These are phyloP conservation scores for Nebria ingens DNA, from an alignment of 1,140 invertebrate species.

Conservation along the genomic window DNA sequence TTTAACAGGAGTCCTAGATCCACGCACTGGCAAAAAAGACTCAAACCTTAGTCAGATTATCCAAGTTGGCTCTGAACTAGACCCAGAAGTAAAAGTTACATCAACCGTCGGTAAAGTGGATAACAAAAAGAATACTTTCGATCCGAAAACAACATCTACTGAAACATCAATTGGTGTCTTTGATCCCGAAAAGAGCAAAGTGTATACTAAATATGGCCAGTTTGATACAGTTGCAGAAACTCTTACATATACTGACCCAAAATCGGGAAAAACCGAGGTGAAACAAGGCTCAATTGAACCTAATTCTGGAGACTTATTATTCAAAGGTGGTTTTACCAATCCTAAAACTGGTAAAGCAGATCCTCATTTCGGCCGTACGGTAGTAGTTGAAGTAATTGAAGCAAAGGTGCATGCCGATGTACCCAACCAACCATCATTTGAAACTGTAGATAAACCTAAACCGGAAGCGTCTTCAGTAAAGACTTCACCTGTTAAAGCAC, in stretches of 20 bases:
- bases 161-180: slow-evolving; percentile 51
- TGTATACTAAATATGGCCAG: slow-evolving; percentile 57
- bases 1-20: slow-evolving; percentile 45
- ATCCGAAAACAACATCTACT: slow-evolving; percentile 48
- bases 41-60: slow-evolving; percentile 50
- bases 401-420: slow-evolving; percentile 42
- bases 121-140: slow-evolving; percentile 49
- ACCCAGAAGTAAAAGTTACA: slow-evolving; percentile 52
- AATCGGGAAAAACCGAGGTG: slow-evolving; percentile 49
- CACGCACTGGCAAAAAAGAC: slow-evolving; percentile 46
- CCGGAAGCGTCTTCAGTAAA: slow-evolving; percentile 38
- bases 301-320: slow-evolving; percentile 47
- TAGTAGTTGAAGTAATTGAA: slow-evolving; percentile 48
- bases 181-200: slow-evolving; percentile 52
- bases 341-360: slow-evolving; percentile 56
- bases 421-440: slow-evolving; percentile 22
- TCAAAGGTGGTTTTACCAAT: slow-evolving; percentile 49
- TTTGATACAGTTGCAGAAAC: slow-evolving; percentile 54
- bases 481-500: slow-evolving; percentile 34
- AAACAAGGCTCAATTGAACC: slow-evolving; percentile 49
- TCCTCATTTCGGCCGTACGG: slow-evolving; percentile 49
- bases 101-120: slow-evolving; percentile 53
- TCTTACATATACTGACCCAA: slow-evolving; percentile 52
- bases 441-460: slow-evolving; percentile 25
- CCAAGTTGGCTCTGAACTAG: slow-evolving; percentile 52